Base-by-base conservation (phyloP, 2,113 vertebrate species). In the Noturus placidus region DNA sequence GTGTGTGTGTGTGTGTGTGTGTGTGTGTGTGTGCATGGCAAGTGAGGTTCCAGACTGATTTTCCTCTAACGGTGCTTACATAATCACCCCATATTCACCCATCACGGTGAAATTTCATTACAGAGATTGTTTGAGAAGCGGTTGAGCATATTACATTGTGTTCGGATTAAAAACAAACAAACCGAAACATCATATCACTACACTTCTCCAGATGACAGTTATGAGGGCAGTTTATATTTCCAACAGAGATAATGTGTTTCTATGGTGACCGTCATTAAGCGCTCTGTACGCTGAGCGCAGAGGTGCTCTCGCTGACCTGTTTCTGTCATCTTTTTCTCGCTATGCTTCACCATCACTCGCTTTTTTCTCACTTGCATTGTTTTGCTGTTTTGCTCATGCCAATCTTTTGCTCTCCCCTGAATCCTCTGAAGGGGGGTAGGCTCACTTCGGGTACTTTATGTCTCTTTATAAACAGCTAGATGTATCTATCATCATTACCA, bases 181-280 rank as follows among this genome's bases (percentile, higher is more conserved):
- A 69, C 30, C 65, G 22, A 67, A 50, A 86, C 84, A 82, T 30
- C 35, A 46, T 86, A 84, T 84, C 57, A 80, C 88, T 82, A 52
- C 76, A 87, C 80, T 88, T 69, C 84, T 86, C 87, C 76, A 69
- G 88, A 69, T 91, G 89, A 90, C 86, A 89, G 88, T 91, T 92
- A 91, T 82, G 82, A 89, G 86, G 86, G 89, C 89, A 90, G 88
- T 92, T 91, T 89, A 87, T 90, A 90, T 89, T 85, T 92, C 90
- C 88, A 87, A 91, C 86, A 89, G 91, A 77, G 88, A 92, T 91
- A 92, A 92, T 92, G 90, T 86, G 90, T 92, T 91, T 91, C 90
- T 91, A 92, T 92, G 91, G 91, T 88, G 89, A 92, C 91, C 91
- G 85, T 91, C 90, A 92, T 91, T 89, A 91, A 88, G 91, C 67